These are phyloP conservation scores for Gymnodraco acuticeps DNA, from an alignment of 2,797 vertebrate genomes.

Conservation along the genomic window DNA sequence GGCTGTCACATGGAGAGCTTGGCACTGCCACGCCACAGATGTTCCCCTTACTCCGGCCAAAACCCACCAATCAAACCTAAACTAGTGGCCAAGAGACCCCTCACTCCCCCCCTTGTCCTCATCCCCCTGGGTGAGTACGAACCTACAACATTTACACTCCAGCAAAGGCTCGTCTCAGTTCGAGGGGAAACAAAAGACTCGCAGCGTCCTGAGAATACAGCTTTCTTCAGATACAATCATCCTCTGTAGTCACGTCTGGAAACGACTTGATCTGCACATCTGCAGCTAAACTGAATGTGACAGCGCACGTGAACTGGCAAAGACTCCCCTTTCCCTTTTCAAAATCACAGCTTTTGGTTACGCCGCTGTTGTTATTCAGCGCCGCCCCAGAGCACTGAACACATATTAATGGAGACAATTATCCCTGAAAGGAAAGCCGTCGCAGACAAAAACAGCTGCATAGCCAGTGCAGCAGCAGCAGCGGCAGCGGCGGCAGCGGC, in stretches of 20 bases:
- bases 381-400: constrained; percentile 53
- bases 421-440: constrained; percentile 55
- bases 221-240: constrained; percentile 57
- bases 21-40: constrained; percentile 82
- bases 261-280: constrained; percentile 66
- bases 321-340: constrained; percentile 26
- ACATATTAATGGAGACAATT: constrained; percentile 68
- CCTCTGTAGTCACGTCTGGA: constrained; percentile 55
- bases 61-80: constrained; percentile 80
- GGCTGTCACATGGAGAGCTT: constrained; percentile 77
- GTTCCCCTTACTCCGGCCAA: constrained; percentile 79
- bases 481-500: constrained; percentile 1
- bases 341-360: constrained; percentile 52
- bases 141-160: constrained; percentile 66
- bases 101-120: constrained; percentile 11
- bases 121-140: constrained; percentile 53
- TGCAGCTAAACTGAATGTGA: constrained; percentile 63
- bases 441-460: constrained; percentile 57
- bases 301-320: constrained; percentile 41
- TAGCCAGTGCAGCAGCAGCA: background rate
- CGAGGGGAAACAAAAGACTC: constrained; percentile 55
- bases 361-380: constrained; percentile 47
- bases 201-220: constrained; percentile 45
- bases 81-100: constrained; percentile 77
- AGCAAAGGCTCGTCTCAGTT: constrained; percentile 57